Conservation (phyloP, 2,113 vertebrate species). For the Megatriorchis doriae region DNA sequence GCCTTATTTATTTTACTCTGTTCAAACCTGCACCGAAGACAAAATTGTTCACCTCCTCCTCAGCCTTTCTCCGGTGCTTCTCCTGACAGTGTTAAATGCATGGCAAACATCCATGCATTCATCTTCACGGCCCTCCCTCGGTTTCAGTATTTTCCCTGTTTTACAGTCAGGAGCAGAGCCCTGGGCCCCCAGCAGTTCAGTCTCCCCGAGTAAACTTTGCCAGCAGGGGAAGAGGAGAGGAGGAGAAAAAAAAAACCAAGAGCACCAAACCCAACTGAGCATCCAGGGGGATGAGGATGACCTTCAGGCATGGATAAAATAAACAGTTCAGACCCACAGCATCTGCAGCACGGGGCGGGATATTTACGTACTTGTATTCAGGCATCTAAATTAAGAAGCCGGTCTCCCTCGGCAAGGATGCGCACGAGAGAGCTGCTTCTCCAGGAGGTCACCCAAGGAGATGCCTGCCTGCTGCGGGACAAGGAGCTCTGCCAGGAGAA, state of each 20-base stretch:
- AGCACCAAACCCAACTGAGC: background rate
- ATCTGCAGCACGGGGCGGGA: rapidly evolving
- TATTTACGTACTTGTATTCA: background rate
- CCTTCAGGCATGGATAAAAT: background rate
- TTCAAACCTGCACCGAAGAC: background rate
- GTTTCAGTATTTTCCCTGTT: background rate
- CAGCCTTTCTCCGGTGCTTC: background rate
- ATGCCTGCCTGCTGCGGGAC: rapidly evolving
- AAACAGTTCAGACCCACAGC: background rate
- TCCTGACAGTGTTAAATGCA: background rate
- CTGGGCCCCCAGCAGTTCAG: rapidly evolving
- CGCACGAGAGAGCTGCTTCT: background rate
- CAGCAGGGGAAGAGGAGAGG: background rate
- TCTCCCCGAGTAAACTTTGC: background rate
- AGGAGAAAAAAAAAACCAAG: background rate
- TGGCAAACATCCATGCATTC: background rate
- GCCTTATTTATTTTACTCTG: background rate
- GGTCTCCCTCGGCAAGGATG: background rate
- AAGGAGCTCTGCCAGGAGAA: background rate
- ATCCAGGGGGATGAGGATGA: background rate
- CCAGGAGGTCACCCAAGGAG: background rate
- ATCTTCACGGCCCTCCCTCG: background rate
- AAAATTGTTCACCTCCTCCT: background rate
- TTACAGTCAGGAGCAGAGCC: background rate
- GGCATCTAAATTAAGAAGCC: background rate